These are phyloP conservation scores for Anseranas semipalmata DNA, from an alignment of 2,113 vertebrate genomes.

Conservation along the genomic window DNA sequence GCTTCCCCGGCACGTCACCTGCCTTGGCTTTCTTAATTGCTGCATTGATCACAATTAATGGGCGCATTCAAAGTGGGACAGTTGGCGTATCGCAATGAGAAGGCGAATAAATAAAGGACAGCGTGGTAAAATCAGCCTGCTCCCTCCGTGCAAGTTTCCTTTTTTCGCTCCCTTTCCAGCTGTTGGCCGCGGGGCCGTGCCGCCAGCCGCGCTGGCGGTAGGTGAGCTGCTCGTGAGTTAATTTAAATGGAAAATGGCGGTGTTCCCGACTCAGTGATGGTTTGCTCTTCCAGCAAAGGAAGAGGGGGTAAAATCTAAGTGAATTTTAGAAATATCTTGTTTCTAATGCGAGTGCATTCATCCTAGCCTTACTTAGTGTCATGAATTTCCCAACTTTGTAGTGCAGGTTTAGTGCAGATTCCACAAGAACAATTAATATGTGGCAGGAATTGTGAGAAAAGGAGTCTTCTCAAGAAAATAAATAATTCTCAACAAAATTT, in stretches of 20 bases:
- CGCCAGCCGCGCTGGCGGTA: too few species aligned
- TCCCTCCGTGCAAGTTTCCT: too few species aligned
- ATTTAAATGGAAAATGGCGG: not conserved
- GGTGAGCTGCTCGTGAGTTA: not conserved
- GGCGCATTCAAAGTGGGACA: fast-evolving
- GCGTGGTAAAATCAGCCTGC: not conserved
- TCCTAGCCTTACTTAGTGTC: not conserved
- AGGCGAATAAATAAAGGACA: not conserved
- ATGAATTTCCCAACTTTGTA: not conserved
- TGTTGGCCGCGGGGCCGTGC: not conserved
- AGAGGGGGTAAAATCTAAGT: not conserved
- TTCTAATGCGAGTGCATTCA: not conserved
- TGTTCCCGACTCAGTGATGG: not conserved
- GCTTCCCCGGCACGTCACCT: not conserved
- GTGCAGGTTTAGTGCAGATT: not conserved
- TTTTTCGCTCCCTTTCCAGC: not conserved
- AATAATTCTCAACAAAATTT: not conserved
- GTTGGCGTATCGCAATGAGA: not conserved
- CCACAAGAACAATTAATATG: not conserved
- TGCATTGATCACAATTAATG: not conserved
- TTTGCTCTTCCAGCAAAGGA: not conserved
- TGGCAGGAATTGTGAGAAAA: not conserved
- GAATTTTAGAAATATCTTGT: not conserved
- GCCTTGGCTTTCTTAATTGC: not conserved
- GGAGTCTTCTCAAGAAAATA: not conserved